Conservation (phyloP, 1,140 invertebrate genomes). For the Periplaneta americana region DNA sequence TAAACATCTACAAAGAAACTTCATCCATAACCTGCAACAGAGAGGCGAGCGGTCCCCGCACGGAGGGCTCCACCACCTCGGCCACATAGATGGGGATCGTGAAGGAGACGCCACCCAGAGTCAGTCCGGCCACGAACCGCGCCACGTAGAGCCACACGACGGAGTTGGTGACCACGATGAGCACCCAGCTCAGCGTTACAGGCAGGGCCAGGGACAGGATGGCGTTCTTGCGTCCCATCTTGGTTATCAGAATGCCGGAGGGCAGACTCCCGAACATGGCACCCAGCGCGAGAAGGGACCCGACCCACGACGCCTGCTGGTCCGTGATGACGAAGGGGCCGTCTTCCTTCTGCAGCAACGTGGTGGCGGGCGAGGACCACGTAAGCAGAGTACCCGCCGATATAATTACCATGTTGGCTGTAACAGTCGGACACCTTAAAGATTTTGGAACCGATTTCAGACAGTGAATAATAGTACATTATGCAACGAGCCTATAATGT, state of each 20-base stretch:
- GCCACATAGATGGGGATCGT: slow-evolving; percentile 48
- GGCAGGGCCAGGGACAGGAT: slow-evolving; percentile 50
- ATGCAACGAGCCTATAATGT: too few relatives aligned
- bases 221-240: slow-evolving; percentile 56
- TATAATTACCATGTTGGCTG: slow-evolving; percentile 34
- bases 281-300: slow-evolving; percentile 36
- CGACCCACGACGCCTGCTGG: slow-evolving; percentile 37
- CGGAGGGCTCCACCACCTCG: slow-evolving; percentile 44
- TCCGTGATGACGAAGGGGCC: slow-evolving; percentile 29
- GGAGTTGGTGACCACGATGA: slow-evolving; percentile 41
- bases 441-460: too few relatives aligned
- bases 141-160: slow-evolving; percentile 39
- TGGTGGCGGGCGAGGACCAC: slow-evolving; percentile 41
- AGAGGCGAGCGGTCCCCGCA: slow-evolving; percentile 52
- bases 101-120: slow-evolving; percentile 52
- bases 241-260: slow-evolving; percentile 49
- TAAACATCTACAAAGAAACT: too few relatives aligned
- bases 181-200: slow-evolving; percentile 52
- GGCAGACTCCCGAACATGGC: slow-evolving; percentile 33
- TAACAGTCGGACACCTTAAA: too few relatives aligned
- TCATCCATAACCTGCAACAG: slow-evolving; percentile 64
- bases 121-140: slow-evolving; percentile 48
- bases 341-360: slow-evolving; percentile 30
- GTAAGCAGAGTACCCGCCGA: slow-evolving; percentile 35
- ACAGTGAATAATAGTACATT: too few relatives aligned